Evolutionary conservation across 2,113 vertebrate species (phyloP), one percentile per base, ranked within the genome.

Genomic region (Leucoraja erinaceus): DNA sequence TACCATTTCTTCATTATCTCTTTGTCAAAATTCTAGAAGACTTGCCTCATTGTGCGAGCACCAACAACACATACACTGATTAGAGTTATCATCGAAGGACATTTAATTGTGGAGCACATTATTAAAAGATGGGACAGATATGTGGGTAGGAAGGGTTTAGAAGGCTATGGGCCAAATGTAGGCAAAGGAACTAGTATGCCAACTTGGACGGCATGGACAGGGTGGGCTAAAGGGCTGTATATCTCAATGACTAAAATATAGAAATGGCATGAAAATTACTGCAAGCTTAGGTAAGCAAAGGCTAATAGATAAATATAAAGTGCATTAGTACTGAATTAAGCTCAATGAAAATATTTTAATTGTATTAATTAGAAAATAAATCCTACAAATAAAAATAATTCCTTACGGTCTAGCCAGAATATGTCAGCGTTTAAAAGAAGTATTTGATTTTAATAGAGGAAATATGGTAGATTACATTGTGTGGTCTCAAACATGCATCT

Each of bases 401-500:
- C 28, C 63, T 84, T 63, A 88, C 5, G n/a, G 12, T 88, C 28
- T 66, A 31, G 83, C 59, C 81, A 88, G 59, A 88, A 88, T 88
- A 88, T 88, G 28, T 63, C 83, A 88, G 83, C 9, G 14, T 88
- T 88, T 88, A 7, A 33, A 88, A 88, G 59, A 63, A 61, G 83
- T 25, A 88, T 88, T 66, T 88, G 83, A 88, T 88, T 88, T 59
- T 88, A 88, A 66, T 66, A 63, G 31, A 72, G 33, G 68, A 91
- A 91, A 91, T 91, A 72, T 91, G 90, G 33, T 91, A 47, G 68
- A 91, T 72, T 91, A 47, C 90, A 72, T 91, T 91, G 90, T 91
- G 90, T 91, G 90, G 90, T 91, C 90, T 90, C 33, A 91, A 91
- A 72, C 88, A 70, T 72, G 90, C 90, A 91, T 70, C 83, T 91